Evolutionary conservation across 2,113 vertebrate genomes (phyloP).

Genomic region (Neofelis nebulosa): DNA sequence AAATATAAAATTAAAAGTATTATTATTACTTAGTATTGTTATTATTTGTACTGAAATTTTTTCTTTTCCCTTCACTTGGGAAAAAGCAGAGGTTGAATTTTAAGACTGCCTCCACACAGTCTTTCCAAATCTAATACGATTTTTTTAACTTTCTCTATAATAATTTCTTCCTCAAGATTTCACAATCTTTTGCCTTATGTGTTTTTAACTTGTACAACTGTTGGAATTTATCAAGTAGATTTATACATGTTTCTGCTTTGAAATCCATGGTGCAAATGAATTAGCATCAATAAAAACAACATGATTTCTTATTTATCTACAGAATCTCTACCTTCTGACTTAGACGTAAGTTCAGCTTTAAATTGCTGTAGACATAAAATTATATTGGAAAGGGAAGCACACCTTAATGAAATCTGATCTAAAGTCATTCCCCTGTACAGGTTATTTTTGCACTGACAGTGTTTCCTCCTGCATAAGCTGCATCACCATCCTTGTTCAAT

Average conservation of each 20-base stretch:
- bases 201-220: neutral
- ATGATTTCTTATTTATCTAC: neutral
- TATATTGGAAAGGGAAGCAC: slow-evolving; percentile 65
- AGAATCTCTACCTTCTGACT: slow-evolving; percentile 44
- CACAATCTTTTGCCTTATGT: neutral
- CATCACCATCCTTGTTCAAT: slow-evolving; percentile 60
- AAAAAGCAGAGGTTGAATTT: neutral
- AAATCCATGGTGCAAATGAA: neutral
- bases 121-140: neutral
- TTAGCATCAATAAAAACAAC: neutral
- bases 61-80: neutral
- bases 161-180: neutral
- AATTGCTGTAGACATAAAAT: slow-evolving; percentile 76
- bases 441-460: slow-evolving; percentile 38
- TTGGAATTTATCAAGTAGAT: slow-evolving; percentile 18
- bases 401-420: slow-evolving; percentile 81
- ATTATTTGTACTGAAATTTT: neutral
- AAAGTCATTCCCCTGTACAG: slow-evolving; percentile 64
- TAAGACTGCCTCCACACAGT: neutral
- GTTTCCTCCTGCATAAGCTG: slow-evolving; percentile 66
- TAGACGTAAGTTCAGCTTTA: slow-evolving; percentile 55
- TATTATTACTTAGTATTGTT: neutral
- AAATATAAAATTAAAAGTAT: neutral
- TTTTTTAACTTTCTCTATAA: neutral
- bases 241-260: neutral